These are phyloP conservation scores for Gulo gulo DNA, from an alignment of 2,113 vertebrate genomes.

Conservation along the genomic window DNA sequence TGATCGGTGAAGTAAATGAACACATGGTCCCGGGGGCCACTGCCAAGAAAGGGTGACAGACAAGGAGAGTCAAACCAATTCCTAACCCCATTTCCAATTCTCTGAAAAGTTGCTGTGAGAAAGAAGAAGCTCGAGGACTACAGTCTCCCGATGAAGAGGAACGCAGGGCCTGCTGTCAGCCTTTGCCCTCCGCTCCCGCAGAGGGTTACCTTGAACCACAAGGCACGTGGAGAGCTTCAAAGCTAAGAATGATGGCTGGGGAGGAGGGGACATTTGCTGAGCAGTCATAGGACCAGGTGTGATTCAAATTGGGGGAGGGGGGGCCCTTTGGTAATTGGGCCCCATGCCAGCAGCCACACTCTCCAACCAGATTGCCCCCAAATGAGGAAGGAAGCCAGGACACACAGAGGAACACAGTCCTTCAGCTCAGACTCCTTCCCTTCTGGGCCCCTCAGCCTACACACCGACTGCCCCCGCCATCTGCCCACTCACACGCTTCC, in stretches of 20 bases:
- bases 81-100: background rate
- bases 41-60: constrained; percentile 76
- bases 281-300: background rate
- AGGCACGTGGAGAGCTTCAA: fast-evolving
- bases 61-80: background rate
- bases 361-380: background rate
- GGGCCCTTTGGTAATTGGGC: background rate
- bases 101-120: background rate
- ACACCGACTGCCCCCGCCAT: background rate
- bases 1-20: constrained; percentile 98
- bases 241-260: fast-evolving
- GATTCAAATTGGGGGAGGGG: background rate
- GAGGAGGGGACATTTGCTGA: background rate
- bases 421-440: background rate
- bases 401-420: no score
- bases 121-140: background rate
- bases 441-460: fast-evolving
- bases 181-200: fast-evolving
- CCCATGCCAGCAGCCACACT: background rate
- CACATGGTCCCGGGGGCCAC: constrained; percentile 94
- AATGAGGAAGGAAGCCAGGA: background rate
- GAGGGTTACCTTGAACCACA: background rate
- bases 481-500: background rate
- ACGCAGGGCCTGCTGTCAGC: fast-evolving
- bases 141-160: background rate